phyloP scores from a whole-genome alignment of 2,888 invertebrate species.

The Cynaeus angustus region DNA sequence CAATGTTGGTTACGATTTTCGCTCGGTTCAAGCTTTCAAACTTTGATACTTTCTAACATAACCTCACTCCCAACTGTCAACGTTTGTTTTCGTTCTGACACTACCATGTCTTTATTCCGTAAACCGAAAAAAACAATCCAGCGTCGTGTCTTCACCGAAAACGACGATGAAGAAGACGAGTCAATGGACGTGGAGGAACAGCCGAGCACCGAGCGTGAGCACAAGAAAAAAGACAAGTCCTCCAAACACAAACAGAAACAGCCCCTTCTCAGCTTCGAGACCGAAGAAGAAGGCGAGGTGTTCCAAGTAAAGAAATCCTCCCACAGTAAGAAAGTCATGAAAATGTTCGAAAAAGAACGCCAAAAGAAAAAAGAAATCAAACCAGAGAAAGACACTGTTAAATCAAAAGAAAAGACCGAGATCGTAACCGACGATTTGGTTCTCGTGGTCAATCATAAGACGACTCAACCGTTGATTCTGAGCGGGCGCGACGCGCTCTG shows the following conservation, averaged over 20 bases:
- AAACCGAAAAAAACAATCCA: constrained; percentile 91
- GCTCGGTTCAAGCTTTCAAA: no score
- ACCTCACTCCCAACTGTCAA: background rate
- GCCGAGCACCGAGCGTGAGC: constrained; percentile 55
- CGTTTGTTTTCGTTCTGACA: background rate
- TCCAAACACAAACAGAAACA: constrained; percentile 72
- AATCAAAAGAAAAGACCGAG: constrained; percentile 75
- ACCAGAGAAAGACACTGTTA: constrained; percentile 63
- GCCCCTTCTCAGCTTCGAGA: constrained; percentile 86
- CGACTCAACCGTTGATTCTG: constrained; percentile 74
- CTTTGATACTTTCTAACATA: background rate
- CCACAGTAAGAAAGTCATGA: constrained; percentile 91
- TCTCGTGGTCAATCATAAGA: constrained; percentile 72
- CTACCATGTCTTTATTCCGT: constrained; percentile 86
- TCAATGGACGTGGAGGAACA: constrained; percentile 68
- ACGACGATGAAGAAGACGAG: constrained; percentile 80
- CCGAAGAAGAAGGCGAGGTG: constrained; percentile 83
- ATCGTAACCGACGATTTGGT: constrained; percentile 82
- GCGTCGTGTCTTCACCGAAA: constrained; percentile 81
- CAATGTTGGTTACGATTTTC: no score
- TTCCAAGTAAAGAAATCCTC: constrained; percentile 97
- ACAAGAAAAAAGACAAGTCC: constrained; percentile 52
- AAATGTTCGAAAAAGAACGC: constrained; percentile 87
- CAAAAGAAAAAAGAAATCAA: constrained; percentile 75
- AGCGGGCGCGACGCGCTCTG: constrained; percentile 89